Evolutionary conservation across 2,797 vertebrate species (phyloP).

Genomic region (Trachops cirrhosus): DNA sequence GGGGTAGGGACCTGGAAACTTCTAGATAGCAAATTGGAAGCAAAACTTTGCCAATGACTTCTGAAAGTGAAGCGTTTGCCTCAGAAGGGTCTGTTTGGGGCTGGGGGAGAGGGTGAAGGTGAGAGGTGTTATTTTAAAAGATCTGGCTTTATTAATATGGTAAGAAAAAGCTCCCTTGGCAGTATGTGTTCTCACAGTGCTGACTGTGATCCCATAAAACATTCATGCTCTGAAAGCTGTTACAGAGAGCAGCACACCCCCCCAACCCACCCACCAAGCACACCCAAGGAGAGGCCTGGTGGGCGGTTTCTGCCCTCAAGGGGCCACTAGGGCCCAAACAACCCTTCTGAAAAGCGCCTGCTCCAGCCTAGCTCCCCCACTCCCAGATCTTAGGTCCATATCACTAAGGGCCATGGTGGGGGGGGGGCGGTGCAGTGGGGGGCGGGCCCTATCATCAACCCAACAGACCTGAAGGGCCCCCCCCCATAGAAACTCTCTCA

Average conservation of each 20-base stretch:
- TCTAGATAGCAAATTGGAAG: slow-evolving; percentile 71
- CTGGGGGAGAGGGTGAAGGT: background rate
- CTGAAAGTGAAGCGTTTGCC: slow-evolving; percentile 77
- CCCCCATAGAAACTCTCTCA: background rate
- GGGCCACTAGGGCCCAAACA: slow-evolving; percentile 55
- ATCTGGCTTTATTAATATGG: slow-evolving; percentile 91
- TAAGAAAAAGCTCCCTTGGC: slow-evolving; percentile 87
- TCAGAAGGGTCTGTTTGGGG: slow-evolving; percentile 69
- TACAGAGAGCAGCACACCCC: slow-evolving; percentile 77
- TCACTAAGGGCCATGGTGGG: background rate
- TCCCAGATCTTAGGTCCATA: background rate
- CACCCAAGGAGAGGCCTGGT: slow-evolving; percentile 69
- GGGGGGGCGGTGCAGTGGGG: no score
- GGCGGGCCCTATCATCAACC: background rate
- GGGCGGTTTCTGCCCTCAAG: slow-evolving; percentile 75
- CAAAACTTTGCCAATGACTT: slow-evolving; percentile 69
- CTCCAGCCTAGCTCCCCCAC: background rate
- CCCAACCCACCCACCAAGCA: slow-evolving; percentile 1
- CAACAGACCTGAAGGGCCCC: background rate
- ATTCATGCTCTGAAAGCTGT: slow-evolving; percentile 90
- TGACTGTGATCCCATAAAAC: slow-evolving; percentile 92
- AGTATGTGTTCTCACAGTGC: slow-evolving; percentile 86
- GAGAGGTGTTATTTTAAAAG: slow-evolving; percentile 83
- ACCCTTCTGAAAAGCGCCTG: slow-evolving; percentile 52
- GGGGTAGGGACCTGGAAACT: slow-evolving; percentile 9